A percentile compares a stretch with the other conserved stretches of the same genome.
Evolutionary conservation across 1,140 invertebrate species (phyloP).

Genomic region (Macrobrachium nipponense): DNA sequence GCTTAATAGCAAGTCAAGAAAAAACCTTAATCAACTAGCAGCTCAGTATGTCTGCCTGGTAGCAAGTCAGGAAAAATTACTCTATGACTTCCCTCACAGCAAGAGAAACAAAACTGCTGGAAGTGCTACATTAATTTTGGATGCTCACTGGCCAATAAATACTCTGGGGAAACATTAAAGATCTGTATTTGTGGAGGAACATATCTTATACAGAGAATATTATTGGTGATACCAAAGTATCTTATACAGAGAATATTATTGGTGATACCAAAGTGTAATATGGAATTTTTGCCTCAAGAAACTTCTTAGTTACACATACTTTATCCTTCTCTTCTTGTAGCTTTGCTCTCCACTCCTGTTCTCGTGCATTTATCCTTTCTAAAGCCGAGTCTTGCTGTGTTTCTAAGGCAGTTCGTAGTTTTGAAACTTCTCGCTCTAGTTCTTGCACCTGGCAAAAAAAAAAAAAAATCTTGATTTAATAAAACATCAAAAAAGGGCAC

Average conservation of each 20-base stretch:
- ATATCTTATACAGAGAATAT: neutral
- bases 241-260: neutral
- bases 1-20: too few species aligned
- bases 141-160: too few species aligned
- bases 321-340: slow-evolving; percentile 44
- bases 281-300: neutral
- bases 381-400: slow-evolving; percentile 61
- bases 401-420: slow-evolving; percentile 58
- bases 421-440: slow-evolving; percentile 50
- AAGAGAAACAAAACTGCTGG: too few species aligned
- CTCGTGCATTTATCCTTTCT: slow-evolving; percentile 49
- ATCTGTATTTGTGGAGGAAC: too few species aligned
- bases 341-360: slow-evolving; percentile 59
- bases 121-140: too few species aligned
- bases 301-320: neutral
- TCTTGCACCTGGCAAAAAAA: slow-evolving; percentile 40
- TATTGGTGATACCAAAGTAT: too few species aligned
- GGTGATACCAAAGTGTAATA: too few species aligned
- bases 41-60: too few species aligned
- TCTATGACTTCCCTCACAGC: too few species aligned
- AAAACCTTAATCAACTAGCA: too few species aligned
- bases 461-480: neutral
- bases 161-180: too few species aligned
- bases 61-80: too few species aligned
- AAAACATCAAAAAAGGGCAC: neutral